A percentile compares a stretch with the other conserved stretches of the same genome.
These are phyloP conservation scores for Hassar affinis DNA, from an alignment of 2,113 vertebrate genomes.

Conservation along the genomic window DNA sequence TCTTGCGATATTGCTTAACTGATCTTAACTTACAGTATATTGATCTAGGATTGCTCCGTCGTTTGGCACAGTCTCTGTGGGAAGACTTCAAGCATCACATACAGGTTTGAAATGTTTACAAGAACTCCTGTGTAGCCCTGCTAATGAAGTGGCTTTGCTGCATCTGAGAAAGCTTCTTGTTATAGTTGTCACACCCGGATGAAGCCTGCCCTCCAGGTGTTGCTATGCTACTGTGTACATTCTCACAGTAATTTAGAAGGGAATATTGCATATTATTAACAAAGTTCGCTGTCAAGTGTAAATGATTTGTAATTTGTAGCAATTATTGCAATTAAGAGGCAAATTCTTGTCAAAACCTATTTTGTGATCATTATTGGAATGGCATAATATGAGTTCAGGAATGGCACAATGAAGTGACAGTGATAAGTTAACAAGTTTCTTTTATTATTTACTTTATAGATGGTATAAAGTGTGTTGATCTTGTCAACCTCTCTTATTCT, in stretches of 20 bases:
- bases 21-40: background rate
- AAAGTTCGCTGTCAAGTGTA: background rate
- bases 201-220: background rate
- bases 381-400: background rate
- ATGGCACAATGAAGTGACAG: background rate
- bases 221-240: background rate
- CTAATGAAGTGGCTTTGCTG: background rate
- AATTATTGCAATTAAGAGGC: background rate
- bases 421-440: no score
- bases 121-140: background rate
- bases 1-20: background rate
- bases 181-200: background rate
- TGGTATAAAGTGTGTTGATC: no score
- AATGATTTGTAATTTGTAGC: background rate
- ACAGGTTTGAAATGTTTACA: background rate
- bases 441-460: background rate
- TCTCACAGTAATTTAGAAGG: background rate
- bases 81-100: background rate
- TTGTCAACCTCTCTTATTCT: background rate
- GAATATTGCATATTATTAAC: background rate
- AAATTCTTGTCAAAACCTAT: background rate
- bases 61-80: background rate
- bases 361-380: background rate
- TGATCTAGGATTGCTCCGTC: background rate
- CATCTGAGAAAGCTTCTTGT: background rate